Conservation (phyloP, 2,797 vertebrate species). For the Yasuhikotakia modesta region DNA sequence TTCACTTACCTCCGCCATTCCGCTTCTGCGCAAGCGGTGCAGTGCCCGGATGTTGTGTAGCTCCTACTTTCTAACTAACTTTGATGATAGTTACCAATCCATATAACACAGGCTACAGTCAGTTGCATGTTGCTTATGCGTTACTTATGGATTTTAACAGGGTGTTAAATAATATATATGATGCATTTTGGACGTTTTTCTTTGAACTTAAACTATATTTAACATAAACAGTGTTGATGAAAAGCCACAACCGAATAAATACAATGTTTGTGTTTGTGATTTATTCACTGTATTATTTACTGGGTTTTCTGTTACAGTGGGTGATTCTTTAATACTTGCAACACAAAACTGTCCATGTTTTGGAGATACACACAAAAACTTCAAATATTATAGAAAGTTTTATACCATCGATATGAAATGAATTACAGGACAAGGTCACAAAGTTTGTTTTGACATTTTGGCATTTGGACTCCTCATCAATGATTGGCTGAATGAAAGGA, state of each 20-base stretch:
- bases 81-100: slow-evolving; percentile 22
- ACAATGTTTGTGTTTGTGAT: no score
- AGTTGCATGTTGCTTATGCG: background rate
- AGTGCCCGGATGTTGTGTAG: slow-evolving; percentile 82
- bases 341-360: background rate
- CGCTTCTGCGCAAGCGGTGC: slow-evolving; percentile 79
- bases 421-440: background rate
- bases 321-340: no score
- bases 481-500: slow-evolving; percentile 21
- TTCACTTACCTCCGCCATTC: slow-evolving; percentile 86
- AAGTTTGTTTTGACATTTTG: background rate
- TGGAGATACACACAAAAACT: background rate
- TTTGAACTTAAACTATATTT: no score
- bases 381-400: background rate
- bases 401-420: background rate
- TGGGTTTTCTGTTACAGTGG: no score
- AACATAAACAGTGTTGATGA: no score
- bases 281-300: no score
- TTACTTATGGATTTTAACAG: no score
- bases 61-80: slow-evolving; percentile 51
- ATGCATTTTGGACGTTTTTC: no score
- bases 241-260: no score
- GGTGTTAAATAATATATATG: no score
- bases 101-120: background rate
- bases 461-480: slow-evolving; percentile 8